These are phyloP conservation scores for Troides aeacus DNA, from an alignment of 2,888 invertebrate genomes.

Conservation along the genomic window DNA sequence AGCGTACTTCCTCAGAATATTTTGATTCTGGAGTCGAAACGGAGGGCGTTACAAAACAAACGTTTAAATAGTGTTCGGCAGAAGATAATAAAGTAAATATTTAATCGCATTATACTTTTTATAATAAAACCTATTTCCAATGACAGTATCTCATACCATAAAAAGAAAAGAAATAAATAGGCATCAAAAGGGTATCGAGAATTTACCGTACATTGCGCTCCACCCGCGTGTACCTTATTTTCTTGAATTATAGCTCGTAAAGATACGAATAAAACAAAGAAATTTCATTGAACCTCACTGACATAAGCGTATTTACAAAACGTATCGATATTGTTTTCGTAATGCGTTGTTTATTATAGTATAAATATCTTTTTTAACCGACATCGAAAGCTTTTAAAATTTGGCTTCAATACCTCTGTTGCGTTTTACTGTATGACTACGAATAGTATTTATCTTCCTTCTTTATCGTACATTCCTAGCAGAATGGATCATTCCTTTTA, in stretches of 20 bases:
- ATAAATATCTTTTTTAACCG: neutral
- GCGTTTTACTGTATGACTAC: too few species aligned
- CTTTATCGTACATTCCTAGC: too few species aligned
- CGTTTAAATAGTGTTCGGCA: too few species aligned
- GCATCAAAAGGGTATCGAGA: constrained; percentile 21
- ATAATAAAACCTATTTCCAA: constrained; percentile 6
- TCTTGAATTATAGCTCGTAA: constrained; percentile 65
- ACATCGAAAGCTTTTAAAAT: too few species aligned
- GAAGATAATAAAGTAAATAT: neutral
- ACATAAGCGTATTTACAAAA: constrained; percentile 26
- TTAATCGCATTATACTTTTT: neutral
- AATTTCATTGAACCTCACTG: constrained; percentile 58
- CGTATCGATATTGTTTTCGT: constrained; percentile 17
- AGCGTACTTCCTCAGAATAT: too few species aligned
- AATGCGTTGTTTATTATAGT: constrained; percentile 7
- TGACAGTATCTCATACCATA: constrained; percentile 12
- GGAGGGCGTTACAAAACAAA: too few species aligned
- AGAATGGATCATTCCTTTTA: too few species aligned
- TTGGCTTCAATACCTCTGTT: too few species aligned
- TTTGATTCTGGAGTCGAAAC: too few species aligned
- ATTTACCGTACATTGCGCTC: constrained; percentile 28
- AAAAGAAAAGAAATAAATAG: constrained; percentile 23
- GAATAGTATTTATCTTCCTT: too few species aligned
- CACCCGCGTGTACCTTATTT: constrained; percentile 28
- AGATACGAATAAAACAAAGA: constrained; percentile 65